These are phyloP conservation scores for Ashinkailepas kermadecensis DNA, from an alignment of 2,888 invertebrate genomes.

Conservation along the genomic window DNA sequence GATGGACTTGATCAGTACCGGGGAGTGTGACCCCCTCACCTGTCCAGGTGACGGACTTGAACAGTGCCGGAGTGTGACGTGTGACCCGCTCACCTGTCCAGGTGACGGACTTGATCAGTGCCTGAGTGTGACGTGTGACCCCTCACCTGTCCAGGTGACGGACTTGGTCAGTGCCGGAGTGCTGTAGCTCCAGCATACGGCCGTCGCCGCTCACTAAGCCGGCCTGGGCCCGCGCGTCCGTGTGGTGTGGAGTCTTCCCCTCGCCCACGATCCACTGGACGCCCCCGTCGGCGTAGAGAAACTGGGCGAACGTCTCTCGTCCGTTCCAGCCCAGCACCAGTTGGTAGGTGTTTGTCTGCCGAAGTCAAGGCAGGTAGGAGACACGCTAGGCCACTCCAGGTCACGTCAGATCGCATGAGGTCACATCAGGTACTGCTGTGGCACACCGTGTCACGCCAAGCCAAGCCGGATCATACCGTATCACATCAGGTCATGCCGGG, in stretches of 20 bases:
- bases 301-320: constrained; percentile 70
- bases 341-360: constrained; percentile 77
- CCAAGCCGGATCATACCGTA: too few relatives aligned
- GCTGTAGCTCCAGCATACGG: constrained; percentile 62
- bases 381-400: too few relatives aligned
- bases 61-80: not conserved
- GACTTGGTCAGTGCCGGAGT: constrained; percentile 86
- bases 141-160: constrained; percentile 66
- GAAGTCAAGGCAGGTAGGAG: not conserved
- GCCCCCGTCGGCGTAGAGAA: constrained; percentile 77
- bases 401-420: too few relatives aligned
- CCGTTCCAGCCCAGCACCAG: constrained; percentile 64
- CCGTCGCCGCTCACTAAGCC: constrained; percentile 83
- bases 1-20: too few relatives aligned
- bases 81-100: not conserved
- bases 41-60: too few relatives aligned
- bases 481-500: too few relatives aligned
- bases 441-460: too few relatives aligned
- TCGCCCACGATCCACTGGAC: constrained; percentile 88
- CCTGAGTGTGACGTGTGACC: not conserved
- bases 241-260: constrained; percentile 61
- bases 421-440: too few relatives aligned
- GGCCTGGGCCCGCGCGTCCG: constrained; percentile 87
- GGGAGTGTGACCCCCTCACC: too few relatives aligned
- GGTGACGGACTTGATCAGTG: not conserved